Percentiles rank a stretch among this genome's conserved stretches.
These are phyloP conservation scores for Anser cygnoides DNA, from an alignment of 2,113 vertebrate genomes.

Conservation along the genomic window DNA sequence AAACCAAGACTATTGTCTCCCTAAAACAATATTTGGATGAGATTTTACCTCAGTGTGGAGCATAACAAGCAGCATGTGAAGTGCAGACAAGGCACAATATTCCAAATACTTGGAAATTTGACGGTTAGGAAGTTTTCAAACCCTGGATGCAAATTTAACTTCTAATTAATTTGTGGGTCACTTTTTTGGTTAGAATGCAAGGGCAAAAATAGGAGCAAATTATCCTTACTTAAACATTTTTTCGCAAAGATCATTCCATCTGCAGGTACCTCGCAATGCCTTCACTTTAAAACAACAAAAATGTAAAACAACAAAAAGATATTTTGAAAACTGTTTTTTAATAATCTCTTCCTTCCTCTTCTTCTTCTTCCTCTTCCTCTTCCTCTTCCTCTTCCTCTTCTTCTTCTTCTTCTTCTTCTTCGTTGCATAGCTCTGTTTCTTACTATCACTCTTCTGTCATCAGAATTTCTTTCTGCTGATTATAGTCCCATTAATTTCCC, in stretches of 20 bases:
- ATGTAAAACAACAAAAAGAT: neutral
- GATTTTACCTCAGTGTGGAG: neutral
- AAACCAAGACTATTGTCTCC: neutral
- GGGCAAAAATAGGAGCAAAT: neutral
- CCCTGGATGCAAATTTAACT: neutral
- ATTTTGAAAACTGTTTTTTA: neutral
- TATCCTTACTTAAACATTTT: neutral
- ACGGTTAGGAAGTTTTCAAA: neutral
- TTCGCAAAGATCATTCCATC: neutral
- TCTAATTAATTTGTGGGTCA: neutral
- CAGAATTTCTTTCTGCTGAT: neutral
- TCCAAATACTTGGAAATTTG: neutral
- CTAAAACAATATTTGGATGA: neutral
- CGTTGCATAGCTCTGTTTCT: neutral
- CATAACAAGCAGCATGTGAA: neutral
- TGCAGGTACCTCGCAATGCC: neutral
- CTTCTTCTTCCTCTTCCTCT: accelerated
- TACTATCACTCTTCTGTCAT: neutral
- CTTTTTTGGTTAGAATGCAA: neutral
- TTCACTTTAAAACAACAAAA: neutral
- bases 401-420: too few relatives aligned
- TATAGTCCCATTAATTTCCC: neutral
- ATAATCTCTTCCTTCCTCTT: neutral
- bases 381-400: too few relatives aligned
- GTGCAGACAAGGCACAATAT: neutral